phyloP scores from a whole-genome alignment of 2,113 vertebrate genomes.

The Bucco capensis region DNA sequence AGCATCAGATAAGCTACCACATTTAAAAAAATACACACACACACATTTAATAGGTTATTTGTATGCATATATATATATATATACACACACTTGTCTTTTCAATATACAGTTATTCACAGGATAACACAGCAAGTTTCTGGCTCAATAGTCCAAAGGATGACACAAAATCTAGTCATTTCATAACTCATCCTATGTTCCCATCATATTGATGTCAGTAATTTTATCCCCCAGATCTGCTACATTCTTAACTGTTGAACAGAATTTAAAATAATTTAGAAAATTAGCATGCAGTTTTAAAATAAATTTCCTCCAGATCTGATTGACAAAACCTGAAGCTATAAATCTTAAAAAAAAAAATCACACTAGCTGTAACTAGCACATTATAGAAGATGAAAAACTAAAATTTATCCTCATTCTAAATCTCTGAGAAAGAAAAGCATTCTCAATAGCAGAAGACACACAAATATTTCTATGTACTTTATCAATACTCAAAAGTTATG shows the following conservation, averaged over 20 bases:
- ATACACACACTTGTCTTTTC: accelerated
- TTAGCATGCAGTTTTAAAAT: background rate
- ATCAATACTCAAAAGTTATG: background rate
- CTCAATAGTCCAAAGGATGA: background rate
- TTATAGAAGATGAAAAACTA: background rate
- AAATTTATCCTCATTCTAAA: background rate
- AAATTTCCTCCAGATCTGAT: background rate
- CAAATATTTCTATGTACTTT: background rate
- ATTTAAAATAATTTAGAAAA: background rate
- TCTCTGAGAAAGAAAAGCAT: background rate
- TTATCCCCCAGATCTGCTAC: background rate
- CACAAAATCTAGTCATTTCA: background rate
- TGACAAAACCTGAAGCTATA: background rate
- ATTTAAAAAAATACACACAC: background rate
- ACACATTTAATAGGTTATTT: background rate
- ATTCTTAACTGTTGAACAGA: background rate
- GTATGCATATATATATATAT: background rate
- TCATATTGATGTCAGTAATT: background rate
- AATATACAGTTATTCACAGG: background rate
- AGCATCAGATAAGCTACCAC: background rate
- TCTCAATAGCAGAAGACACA: background rate
- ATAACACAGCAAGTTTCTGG: background rate
- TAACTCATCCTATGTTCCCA: background rate
- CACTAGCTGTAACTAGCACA: background rate
- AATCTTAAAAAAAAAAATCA: background rate